phyloP scores from a whole-genome alignment of 2,888 invertebrate species.

The Mylabris sibirica region DNA sequence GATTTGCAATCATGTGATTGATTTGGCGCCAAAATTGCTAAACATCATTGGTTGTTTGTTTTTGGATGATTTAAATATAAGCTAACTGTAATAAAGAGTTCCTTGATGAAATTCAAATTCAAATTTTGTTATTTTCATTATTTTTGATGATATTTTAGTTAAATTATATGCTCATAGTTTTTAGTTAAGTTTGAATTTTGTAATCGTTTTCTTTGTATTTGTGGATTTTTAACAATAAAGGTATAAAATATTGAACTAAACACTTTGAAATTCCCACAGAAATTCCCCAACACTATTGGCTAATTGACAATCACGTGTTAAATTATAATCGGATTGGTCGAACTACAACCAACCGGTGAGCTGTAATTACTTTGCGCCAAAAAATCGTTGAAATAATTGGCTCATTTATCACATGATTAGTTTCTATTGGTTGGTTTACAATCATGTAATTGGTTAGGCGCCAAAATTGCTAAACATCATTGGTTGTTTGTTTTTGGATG shows the following conservation, averaged over 20 bases:
- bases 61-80: no score
- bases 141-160: background rate
- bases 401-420: no score
- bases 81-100: no score
- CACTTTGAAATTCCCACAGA: background rate
- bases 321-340: background rate
- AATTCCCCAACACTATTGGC: background rate
- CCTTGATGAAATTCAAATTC: no score
- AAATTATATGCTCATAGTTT: constrained; percentile 18
- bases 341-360: background rate
- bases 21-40: background rate
- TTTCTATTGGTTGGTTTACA: background rate
- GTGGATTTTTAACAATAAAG: constrained; percentile 25
- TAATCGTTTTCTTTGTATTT: constrained; percentile 22
- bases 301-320: background rate
- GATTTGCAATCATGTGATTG: background rate
- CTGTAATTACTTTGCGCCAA: background rate
- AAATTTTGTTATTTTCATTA: no score
- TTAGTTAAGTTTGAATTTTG: constrained; percentile 18
- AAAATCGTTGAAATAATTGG: background rate
- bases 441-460: no score
- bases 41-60: background rate
- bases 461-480: background rate
- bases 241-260: background rate
- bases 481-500: background rate